Base-by-base conservation (phyloP, 1,140 invertebrate species). In the Apis laboriosa region DNA sequence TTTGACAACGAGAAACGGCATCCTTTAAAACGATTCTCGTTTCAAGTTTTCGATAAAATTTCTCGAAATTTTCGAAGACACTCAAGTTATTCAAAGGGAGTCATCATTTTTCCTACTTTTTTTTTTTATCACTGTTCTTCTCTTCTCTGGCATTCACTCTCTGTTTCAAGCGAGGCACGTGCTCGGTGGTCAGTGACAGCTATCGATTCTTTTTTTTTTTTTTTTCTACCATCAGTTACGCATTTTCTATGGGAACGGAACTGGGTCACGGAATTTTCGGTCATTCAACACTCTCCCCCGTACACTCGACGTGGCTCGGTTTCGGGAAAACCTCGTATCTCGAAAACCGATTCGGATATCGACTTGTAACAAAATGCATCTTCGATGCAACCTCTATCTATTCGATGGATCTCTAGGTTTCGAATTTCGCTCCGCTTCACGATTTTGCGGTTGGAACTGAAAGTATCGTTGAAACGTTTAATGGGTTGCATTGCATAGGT, bases 311-410 rank as follows among this genome's bases (percentile, higher is more conserved):
- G 28, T 15, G 66, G 43, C 51, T 21, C 66, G 19, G 9, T 67
- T 67, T 67, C 15, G 13, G 13, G 7, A 5, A 19, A 21, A 12
- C 28, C 43, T 49, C 66, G 66, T 68, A 68, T 68, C 66, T 49
- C 66, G 43, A 49, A 28, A 68, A 68, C 66, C 66, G 66, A 68
- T 68, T 49, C 34, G 28, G 66, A 68, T 68, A 68, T 68, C 66
- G 66, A 51, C 66, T 68, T 51, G 66, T 34, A 68, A 68, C 66
- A n/a, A 51, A 68, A 68, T 49, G 43, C 66, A 28, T 49, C 43
- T 21, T 68, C 66, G 21, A 68, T n/a, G 66, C 21, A 21, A 11
- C 4, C 61, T 64, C 24, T 13, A 15, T 17, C 55, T 5, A 61
- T 2, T 9, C 43, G 17, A 5, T 68, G 66, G 43, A 68, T 68